Conservation (phyloP, 2,888 invertebrate genomes). For the Drosophila aldrichi region DNA sequence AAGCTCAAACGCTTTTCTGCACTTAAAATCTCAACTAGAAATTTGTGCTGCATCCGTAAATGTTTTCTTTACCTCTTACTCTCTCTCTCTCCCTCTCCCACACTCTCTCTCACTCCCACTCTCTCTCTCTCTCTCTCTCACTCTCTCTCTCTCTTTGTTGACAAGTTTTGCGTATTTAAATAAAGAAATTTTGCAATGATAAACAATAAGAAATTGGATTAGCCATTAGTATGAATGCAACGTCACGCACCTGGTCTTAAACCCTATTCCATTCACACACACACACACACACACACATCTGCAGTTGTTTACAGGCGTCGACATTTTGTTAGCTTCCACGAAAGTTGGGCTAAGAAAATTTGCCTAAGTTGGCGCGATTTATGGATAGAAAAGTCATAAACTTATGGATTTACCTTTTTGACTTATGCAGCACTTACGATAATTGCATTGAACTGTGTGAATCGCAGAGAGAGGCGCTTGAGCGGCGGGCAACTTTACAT, state of each 20-base stretch:
- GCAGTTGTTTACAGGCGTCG: slow-evolving; percentile 55
- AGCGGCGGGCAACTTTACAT: slow-evolving; percentile 67
- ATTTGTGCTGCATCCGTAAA: neutral
- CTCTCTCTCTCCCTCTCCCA: neutral
- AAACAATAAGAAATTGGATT: slow-evolving; percentile 19
- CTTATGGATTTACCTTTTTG: slow-evolving; percentile 76
- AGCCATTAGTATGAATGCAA: slow-evolving; percentile 13
- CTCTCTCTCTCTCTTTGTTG: neutral
- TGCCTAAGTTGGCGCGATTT: slow-evolving; percentile 70
- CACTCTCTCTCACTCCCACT: too few relatives aligned
- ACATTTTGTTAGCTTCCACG: slow-evolving; percentile 9
- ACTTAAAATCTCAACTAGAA: slow-evolving; percentile 5
- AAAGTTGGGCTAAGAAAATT: slow-evolving; percentile 56
- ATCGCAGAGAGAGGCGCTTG: slow-evolving; percentile 31
- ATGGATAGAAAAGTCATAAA: slow-evolving; percentile 76
- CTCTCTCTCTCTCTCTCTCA: neutral
- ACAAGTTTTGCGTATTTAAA: slow-evolving; percentile 8
- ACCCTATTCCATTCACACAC: neutral
- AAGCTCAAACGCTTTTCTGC: slow-evolving; percentile 4
- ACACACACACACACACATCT: too few relatives aligned
- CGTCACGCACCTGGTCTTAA: neutral
- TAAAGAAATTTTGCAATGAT: neutral
- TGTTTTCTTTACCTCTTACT: neutral
- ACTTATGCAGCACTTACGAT: slow-evolving; percentile 77
- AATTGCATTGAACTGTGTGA: slow-evolving; percentile 70